Conservation (phyloP, 1,140 invertebrate species). For the Ditylenchus dipsaci region DNA sequence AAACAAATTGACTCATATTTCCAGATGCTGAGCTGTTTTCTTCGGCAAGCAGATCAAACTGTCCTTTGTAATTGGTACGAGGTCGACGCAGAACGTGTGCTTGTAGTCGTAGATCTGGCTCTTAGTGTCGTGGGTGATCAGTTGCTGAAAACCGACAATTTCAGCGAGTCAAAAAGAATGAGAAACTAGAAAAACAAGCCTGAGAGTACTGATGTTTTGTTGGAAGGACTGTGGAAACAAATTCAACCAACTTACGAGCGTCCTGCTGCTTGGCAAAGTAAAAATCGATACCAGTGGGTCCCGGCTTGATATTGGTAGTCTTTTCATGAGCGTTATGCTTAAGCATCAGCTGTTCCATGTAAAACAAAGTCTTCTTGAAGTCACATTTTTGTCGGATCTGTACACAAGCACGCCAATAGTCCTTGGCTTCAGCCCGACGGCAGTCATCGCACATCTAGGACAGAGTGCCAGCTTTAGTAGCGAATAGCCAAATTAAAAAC, state of each 20-base stretch:
- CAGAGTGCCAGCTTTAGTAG: not conserved
- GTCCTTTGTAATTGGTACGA: constrained; percentile 91
- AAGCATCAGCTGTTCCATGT: constrained; percentile 91
- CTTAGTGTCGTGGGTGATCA: constrained; percentile 94
- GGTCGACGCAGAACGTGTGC: constrained; percentile 77
- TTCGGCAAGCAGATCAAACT: constrained; percentile 86
- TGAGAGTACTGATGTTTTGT: constrained; percentile 59
- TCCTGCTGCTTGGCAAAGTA: constrained; percentile 82
- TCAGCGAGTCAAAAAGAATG: constrained; percentile 61
- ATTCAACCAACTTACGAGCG: constrained; percentile 92
- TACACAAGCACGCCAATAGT: constrained; percentile 87
- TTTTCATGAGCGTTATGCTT: constrained; percentile 76
- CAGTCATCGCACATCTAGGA: constrained; percentile 86
- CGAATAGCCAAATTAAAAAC: not conserved
- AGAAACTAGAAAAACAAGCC: constrained; percentile 12
- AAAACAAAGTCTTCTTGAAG: constrained; percentile 97
- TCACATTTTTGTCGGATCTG: constrained; percentile 69
- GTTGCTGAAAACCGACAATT: constrained; percentile 77
- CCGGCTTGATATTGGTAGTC: constrained; percentile 85
- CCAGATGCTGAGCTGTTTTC: constrained; percentile 78
- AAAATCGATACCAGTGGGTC: constrained; percentile 90
- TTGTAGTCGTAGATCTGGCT: constrained; percentile 90
- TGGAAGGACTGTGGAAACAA: constrained; percentile 79
- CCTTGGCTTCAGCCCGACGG: constrained; percentile 89
- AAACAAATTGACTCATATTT: constrained; percentile 82